A percentile compares a stretch with the other conserved stretches of the same genome.
Conservation (phyloP, 2,888 invertebrate species). For the Julus scanicus region DNA sequence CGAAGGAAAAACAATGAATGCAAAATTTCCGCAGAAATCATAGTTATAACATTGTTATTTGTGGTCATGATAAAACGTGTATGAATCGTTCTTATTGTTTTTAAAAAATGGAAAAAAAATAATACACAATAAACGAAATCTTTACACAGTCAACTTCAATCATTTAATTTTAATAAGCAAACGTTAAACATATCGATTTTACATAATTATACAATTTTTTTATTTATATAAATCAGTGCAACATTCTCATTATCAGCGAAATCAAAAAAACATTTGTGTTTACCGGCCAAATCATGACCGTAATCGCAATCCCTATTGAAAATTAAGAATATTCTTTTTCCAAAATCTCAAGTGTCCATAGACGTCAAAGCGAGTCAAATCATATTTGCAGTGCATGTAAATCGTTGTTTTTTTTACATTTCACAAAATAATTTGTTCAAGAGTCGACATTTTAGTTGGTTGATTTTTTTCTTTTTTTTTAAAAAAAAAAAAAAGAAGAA, state of each 20-base stretch:
- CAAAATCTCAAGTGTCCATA: conserved; percentile 29
- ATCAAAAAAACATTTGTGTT: background rate
- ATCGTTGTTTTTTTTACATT: conserved; percentile 48
- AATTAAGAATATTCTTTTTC: conserved; percentile 9
- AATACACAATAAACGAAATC: no score
- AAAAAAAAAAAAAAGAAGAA: no score
- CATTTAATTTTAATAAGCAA: background rate
- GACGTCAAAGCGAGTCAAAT: background rate
- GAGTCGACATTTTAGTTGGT: no score
- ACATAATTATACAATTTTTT: background rate
- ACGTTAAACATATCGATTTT: background rate
- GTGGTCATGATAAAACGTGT: no score
- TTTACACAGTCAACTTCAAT: background rate
- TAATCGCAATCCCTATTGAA: conserved; percentile 50
- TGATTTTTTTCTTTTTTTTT: no score
- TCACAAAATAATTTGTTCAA: no score
- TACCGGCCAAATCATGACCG: conserved; percentile 52
- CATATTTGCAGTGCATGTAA: no score
- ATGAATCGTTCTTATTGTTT: no score
- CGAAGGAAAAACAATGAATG: no score
- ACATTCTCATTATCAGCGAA: background rate
- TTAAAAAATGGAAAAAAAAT: no score
- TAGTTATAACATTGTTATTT: no score
- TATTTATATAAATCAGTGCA: background rate
- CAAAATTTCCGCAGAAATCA: no score